Conservation (phyloP, 1,140 invertebrate species). For the Papilio helenus region DNA sequence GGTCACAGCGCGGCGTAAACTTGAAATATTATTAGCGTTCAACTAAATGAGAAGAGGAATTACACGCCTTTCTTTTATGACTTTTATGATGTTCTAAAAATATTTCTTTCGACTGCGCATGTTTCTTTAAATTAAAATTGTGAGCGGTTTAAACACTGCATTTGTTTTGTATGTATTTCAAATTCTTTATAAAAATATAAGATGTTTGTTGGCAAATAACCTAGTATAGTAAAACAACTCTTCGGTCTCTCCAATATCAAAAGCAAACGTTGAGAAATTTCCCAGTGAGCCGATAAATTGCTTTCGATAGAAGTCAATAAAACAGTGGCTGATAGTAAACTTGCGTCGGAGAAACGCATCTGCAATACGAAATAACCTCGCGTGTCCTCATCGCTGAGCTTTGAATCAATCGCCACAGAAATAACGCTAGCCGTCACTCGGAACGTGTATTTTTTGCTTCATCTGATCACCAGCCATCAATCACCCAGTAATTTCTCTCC, state of each 20-base stretch:
- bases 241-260: neutral
- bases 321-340: conserved; percentile 12
- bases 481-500: conserved; percentile 15
- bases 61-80: neutral
- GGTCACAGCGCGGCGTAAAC: conserved; percentile 43
- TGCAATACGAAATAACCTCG: conserved; percentile 46
- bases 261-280: conserved; percentile 17
- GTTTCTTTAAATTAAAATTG: too few relatives aligned
- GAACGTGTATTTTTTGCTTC: conserved; percentile 23
- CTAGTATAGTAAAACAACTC: neutral
- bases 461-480: conserved; percentile 14
- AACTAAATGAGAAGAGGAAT: neutral
- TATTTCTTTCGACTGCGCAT: neutral
- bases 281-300: conserved; percentile 11
- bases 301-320: conserved; percentile 30
- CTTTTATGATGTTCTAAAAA: neutral
- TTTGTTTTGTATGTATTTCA: neutral
- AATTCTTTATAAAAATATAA: neutral
- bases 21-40: conserved; percentile 26
- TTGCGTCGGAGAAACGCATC: conserved; percentile 5
- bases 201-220: neutral
- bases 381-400: conserved; percentile 45
- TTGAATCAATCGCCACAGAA: conserved; percentile 53
- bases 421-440: conserved; percentile 44
- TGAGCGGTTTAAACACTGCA: too few relatives aligned